Conservation (phyloP, 1,140 invertebrate genomes). For the Heterodera carotae region DNA sequence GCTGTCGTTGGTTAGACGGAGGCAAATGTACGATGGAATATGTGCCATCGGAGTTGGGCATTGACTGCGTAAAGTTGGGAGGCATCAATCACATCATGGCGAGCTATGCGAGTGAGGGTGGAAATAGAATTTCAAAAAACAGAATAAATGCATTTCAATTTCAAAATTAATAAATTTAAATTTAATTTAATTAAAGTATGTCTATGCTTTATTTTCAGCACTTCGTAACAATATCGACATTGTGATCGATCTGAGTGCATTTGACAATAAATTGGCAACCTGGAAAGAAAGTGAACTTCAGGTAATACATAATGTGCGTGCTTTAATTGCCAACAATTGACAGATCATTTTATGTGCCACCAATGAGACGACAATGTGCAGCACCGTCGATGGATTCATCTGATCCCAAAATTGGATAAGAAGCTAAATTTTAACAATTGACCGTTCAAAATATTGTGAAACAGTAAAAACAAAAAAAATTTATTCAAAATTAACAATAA, state of each 20-base stretch:
- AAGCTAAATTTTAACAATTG: slow-evolving; percentile 1
- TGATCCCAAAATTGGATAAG: slow-evolving; percentile 1
- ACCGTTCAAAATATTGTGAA: neutral
- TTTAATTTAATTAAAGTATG: too few species aligned
- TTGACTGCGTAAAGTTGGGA: slow-evolving; percentile 20
- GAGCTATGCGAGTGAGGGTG: slow-evolving; percentile 10
- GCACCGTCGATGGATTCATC: slow-evolving; percentile 14
- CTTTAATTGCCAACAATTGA: neutral
- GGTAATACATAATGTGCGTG: neutral
- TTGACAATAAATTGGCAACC: slow-evolving; percentile 27
- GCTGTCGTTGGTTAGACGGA: slow-evolving; percentile 27
- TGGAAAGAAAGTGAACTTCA: slow-evolving; percentile 22
- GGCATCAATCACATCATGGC: slow-evolving; percentile 15
- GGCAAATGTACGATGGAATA: slow-evolving; percentile 15
- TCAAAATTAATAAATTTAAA: slow-evolving; percentile 5
- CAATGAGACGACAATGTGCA: slow-evolving; percentile 14
- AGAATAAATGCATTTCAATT: neutral
- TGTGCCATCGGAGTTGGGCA: slow-evolving; percentile 16
- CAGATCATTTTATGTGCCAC: slow-evolving; percentile 5
- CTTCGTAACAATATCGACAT: slow-evolving; percentile 26
- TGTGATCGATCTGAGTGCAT: slow-evolving; percentile 20
- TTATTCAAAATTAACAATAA: neutral
- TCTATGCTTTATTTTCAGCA: too few species aligned
- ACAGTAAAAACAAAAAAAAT: neutral
- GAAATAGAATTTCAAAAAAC: too few species aligned